Base-by-base conservation (phyloP, 2,113 vertebrate genomes). In the Hydrochoerus hydrochaeris region DNA sequence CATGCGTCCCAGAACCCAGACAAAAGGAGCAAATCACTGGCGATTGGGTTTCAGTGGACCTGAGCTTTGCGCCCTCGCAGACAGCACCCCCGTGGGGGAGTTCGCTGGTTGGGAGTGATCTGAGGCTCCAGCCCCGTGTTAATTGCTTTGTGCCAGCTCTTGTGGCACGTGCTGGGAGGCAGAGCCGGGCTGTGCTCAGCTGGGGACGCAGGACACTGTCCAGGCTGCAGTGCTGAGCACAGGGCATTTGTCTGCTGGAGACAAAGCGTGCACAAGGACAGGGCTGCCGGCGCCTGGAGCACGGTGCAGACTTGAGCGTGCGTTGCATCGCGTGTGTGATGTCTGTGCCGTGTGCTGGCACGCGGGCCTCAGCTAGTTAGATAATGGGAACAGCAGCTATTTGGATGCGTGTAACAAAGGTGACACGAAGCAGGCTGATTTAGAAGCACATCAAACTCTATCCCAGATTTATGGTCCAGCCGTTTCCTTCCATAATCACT, bases 401-500 rank as follows among this genome's bases (percentile, higher is more conserved):
- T 95, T 69, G 41, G 77, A 35, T 2, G 0, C 0, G 0, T 44
- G 22, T 63, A 82, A 28, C 54, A 91, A 95, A 94, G 32, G 38
- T 26, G 83, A 94, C 58, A n/a, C 0, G 52, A 87, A 92, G 58
- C 63, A 85, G 82, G 38, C 52, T 11, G n/a, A 63, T 35, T 65
- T 77, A 9, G 38, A 57, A 95, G 73, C 49, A 26, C 46, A 30
- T 49, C 44, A 62, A 58, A 75, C 52, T 22, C 57, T 44, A 67
- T 46, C 58, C 65, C 92, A 94, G 92, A 84, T 94, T 96, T 97
- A 82, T n/a, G 17, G 54, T 93, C 52, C 89, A 97, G 58, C 94
- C 94, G 90, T 93, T 94, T 94, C 94, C 69, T 81, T 97, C 97
- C 13, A 46, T 98, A 98, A 98, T 98, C 98, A 96, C 96, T 75